Evolutionary conservation across 2,113 vertebrate species (phyloP).

Genomic region (Micronycteris hirsuta): DNA sequence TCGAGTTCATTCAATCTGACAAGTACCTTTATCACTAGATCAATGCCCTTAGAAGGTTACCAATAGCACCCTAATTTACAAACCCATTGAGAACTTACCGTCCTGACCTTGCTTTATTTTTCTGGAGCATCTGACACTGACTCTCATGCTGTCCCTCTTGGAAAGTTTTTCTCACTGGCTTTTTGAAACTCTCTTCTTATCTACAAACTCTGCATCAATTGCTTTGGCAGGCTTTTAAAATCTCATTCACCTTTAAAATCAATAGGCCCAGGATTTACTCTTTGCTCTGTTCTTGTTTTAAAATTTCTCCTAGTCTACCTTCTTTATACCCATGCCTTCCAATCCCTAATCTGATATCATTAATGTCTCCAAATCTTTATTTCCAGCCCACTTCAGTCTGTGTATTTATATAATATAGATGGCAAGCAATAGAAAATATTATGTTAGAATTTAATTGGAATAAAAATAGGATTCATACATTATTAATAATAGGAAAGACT

Average conservation of each 20-base stretch:
- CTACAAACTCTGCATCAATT: not conserved
- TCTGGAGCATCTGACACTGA: not conserved
- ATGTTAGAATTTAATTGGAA: not conserved
- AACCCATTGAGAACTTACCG: accelerated
- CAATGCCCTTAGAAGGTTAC: not conserved
- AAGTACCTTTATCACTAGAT: too few relatives aligned
- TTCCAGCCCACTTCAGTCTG: not conserved
- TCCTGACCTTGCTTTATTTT: not conserved
- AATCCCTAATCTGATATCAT: not conserved
- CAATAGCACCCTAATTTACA: not conserved
- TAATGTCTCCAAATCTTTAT: not conserved
- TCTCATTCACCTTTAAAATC: not conserved
- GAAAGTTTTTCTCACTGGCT: not conserved
- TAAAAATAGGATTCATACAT: not conserved
- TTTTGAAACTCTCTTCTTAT: not conserved
- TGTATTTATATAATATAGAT: not conserved
- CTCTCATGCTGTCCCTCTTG: not conserved
- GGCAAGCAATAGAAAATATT: not conserved
- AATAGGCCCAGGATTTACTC: not conserved
- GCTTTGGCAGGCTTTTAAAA: not conserved
- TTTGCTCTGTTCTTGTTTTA: not conserved
- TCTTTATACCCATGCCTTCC: not conserved
- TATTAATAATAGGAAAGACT: not conserved
- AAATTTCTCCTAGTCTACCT: not conserved
- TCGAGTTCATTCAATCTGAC: not conserved